Evolutionary conservation across 2,888 invertebrate species (phyloP).

Genomic region (Matsumyia berberina): DNA sequence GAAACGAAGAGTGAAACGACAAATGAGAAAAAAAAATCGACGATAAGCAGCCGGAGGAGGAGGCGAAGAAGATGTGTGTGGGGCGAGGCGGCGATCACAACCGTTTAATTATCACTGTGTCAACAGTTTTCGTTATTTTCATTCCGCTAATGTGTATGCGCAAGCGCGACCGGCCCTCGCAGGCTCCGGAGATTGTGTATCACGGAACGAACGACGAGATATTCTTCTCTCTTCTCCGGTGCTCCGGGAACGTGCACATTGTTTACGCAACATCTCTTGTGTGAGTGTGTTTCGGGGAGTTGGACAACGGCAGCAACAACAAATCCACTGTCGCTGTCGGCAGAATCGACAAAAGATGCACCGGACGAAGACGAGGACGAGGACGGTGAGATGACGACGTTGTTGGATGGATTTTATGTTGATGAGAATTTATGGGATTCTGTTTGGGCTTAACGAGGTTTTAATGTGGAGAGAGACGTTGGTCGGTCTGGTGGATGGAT

Average conservation of each 20-base stretch:
- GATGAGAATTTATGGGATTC: conserved; percentile 76
- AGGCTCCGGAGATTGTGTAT: conserved; percentile 19
- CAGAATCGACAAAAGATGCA: conserved; percentile 47
- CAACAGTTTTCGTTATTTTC: conserved; percentile 76
- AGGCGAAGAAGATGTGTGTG: conserved; percentile 19
- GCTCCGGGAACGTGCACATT: conserved; percentile 7
- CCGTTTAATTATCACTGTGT: conserved; percentile 77
- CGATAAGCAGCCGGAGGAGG: conserved; percentile 29
- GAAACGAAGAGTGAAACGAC: neutral
- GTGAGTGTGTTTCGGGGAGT: neutral
- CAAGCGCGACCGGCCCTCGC: conserved; percentile 64
- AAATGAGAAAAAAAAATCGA: conserved; percentile 8
- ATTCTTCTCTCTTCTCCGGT: neutral
- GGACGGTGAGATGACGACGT: conserved; percentile 40
- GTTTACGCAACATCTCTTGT: conserved; percentile 13
- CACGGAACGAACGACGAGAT: neutral
- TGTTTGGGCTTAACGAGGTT: conserved; percentile 76
- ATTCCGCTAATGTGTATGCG: conserved; percentile 75
- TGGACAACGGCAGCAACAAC: conserved; percentile 59
- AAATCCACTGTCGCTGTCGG: conserved; percentile 64
- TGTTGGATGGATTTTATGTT: conserved; percentile 71
- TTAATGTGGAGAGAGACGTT: conserved; percentile 67
- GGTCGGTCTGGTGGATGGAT: conserved; percentile 12
- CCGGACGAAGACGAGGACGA: conserved; percentile 35
- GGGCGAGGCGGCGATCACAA: conserved; percentile 61